phyloP scores from a whole-genome alignment of 92 coral and sea anemone genomes.

The Parazoanthus swiftii region DNA sequence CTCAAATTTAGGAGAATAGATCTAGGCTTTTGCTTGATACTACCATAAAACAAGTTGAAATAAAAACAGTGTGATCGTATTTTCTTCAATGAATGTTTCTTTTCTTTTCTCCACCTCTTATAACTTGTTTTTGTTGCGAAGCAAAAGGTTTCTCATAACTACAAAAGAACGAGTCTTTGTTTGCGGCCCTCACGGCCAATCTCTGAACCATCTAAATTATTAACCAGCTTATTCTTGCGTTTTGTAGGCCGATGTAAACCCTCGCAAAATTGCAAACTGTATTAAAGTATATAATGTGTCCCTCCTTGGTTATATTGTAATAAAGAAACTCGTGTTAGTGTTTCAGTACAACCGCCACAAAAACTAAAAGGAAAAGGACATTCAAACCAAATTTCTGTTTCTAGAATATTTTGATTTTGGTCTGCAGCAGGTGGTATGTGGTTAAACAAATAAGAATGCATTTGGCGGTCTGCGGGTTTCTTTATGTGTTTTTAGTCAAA shows the following conservation, averaged over 20 bases:
- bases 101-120: neutral
- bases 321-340: neutral
- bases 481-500: neutral
- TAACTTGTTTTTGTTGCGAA: neutral
- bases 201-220: neutral
- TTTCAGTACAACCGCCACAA: neutral
- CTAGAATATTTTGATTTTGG: neutral
- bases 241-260: neutral
- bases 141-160: too few species aligned
- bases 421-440: neutral
- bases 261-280: neutral
- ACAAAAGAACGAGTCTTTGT: neutral
- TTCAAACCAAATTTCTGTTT: neutral
- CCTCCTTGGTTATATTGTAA: too few species aligned
- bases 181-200: neutral
- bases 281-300: neutral
- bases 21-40: neutral
- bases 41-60: too few species aligned
- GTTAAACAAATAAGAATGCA: neutral
- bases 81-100: too few species aligned
- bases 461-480: conserved; percentile 1
- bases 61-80: too few species aligned
- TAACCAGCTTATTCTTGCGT: neutral
- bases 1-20: too few species aligned
- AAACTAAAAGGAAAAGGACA: neutral